These are phyloP conservation scores for Cryptosula pallasiana DNA, from an alignment of 2,888 invertebrate genomes.

Conservation along the genomic window DNA sequence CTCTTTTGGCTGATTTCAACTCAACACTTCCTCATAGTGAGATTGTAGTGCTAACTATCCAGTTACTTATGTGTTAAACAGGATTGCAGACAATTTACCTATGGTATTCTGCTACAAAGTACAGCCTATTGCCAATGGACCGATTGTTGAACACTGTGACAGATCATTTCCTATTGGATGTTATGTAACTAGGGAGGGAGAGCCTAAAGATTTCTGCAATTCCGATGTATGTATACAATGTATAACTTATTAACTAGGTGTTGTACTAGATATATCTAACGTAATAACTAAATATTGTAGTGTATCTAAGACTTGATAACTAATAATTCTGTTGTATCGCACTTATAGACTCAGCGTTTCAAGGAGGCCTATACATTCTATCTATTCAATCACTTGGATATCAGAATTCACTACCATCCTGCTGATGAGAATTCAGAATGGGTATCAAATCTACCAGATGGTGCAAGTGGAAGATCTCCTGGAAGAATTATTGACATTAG, in stretches of 20 bases:
- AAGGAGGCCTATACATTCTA: conserved; percentile 70
- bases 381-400: conserved; percentile 92
- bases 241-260: no score
- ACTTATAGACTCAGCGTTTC: neutral
- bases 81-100: conserved; percentile 88
- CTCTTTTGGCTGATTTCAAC: no score
- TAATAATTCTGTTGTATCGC: no score
- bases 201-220: neutral
- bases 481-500: conserved; percentile 10
- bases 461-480: neutral
- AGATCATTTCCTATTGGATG: conserved; percentile 90
- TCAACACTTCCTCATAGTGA: no score
- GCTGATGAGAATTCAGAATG: conserved; percentile 68
- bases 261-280: no score
- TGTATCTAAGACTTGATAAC: no score
- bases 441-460: neutral
- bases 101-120: conserved; percentile 87
- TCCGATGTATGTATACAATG: neutral
- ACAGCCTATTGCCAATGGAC: conserved; percentile 61
- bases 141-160: neutral
- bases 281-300: no score
- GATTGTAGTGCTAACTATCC: no score
- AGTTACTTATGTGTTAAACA: no score
- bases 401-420: conserved; percentile 82
- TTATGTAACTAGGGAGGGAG: conserved; percentile 62